These are phyloP conservation scores for Oreochromis spilurus DNA, from an alignment of 2,113 vertebrate genomes.

Conservation along the genomic window DNA sequence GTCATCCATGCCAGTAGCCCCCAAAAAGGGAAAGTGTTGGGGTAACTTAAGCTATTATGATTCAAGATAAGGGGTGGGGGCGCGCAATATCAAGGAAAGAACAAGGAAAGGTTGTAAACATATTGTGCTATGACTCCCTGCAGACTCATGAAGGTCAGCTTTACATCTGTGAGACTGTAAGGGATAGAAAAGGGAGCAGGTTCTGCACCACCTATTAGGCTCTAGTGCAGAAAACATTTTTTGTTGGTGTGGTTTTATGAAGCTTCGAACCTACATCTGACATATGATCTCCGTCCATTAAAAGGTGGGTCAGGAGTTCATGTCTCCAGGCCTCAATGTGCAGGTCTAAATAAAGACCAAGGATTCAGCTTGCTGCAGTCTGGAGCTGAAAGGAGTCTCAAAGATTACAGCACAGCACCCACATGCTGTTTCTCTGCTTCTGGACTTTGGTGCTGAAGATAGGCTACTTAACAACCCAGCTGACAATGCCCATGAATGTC, in stretches of 20 bases:
- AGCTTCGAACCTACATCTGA: constrained; percentile 42
- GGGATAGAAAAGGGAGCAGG: not conserved
- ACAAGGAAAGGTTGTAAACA: not conserved
- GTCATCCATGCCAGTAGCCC: constrained; percentile 66
- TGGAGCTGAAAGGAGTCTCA: constrained; percentile 31
- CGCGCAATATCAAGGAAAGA: not conserved
- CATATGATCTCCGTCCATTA: constrained; percentile 63
- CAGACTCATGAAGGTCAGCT: constrained; percentile 15
- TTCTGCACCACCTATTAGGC: not conserved
- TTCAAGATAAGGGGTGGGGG: not conserved
- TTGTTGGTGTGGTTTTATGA: not conserved
- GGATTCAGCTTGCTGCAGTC: constrained; percentile 46
- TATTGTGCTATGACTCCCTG: not conserved
- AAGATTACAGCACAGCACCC: not conserved
- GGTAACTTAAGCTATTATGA: constrained; percentile 40
- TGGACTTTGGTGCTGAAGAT: not conserved
- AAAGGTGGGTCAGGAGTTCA: constrained; percentile 67
- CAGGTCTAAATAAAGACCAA: constrained; percentile 66
- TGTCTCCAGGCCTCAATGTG: constrained; percentile 57
- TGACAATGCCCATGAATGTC: not conserved
- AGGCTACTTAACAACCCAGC: not conserved
- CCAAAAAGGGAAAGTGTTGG: constrained; percentile 60
- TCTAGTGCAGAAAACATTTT: not conserved
- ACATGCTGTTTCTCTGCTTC: not conserved
- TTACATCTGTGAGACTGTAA: not conserved